Evolutionary conservation across 2,113 vertebrate species (phyloP).

Genomic region (Aegithalos caudatus): DNA sequence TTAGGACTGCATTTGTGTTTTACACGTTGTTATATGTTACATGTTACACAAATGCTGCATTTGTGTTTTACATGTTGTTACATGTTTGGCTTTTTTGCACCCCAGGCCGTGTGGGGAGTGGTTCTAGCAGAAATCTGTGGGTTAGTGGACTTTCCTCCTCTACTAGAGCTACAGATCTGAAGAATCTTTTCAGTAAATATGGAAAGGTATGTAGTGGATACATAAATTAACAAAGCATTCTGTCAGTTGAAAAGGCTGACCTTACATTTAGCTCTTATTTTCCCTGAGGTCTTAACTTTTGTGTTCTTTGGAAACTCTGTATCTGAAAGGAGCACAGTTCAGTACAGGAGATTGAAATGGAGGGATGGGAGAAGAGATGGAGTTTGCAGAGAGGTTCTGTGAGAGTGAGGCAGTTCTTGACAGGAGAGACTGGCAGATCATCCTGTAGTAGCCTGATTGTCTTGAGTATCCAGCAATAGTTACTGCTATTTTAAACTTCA

Average conservation of each 20-base stretch:
- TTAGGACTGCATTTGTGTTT: neutral
- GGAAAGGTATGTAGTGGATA: constrained; percentile 80
- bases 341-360: neutral
- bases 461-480: neutral
- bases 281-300: neutral
- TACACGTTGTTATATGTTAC: accelerated
- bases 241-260: neutral
- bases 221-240: neutral
- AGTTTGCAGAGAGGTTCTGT: neutral
- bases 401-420: neutral
- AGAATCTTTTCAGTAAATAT: constrained; percentile 96
- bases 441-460: neutral
- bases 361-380: neutral
- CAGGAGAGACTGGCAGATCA: neutral
- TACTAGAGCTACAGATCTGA: constrained; percentile 94
- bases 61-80: neutral
- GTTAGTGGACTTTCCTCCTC: constrained; percentile 94
- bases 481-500: neutral
- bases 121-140: constrained; percentile 89
- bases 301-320: neutral
- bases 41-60: too few relatives aligned
- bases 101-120: constrained; percentile 64
- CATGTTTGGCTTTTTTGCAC: neutral
- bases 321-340: neutral
- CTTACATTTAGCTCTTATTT: neutral